A percentile compares a stretch with the other conserved stretches of the same genome.
Evolutionary conservation across 2,113 vertebrate species (phyloP).

Genomic region (Ornithorhynchus anatinus): DNA sequence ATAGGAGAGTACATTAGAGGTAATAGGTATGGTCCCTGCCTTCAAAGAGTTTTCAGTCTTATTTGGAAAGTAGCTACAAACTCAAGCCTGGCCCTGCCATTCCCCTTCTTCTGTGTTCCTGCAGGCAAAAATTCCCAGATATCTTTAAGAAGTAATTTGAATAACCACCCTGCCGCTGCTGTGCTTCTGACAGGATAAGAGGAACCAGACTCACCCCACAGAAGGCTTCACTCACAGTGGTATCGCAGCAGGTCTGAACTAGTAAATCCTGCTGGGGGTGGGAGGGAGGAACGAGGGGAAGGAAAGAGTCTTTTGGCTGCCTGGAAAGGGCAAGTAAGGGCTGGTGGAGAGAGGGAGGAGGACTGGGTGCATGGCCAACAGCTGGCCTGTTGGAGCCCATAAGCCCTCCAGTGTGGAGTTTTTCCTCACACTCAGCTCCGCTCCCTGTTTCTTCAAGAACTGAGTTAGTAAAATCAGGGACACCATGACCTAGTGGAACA

Average conservation of each 20-base stretch:
- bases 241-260: conserved; percentile 5
- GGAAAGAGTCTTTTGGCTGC: no score
- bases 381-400: neutral
- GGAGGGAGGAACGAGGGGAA: neutral
- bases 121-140: neutral
- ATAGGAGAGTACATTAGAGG: no score
- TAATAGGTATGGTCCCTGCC: no score
- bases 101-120: conserved; percentile 4
- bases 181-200: neutral
- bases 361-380: neutral
- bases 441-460: no score
- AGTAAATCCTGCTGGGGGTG: neutral
- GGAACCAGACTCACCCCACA: neutral
- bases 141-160: conserved; percentile 1
- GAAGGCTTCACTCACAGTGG: neutral
- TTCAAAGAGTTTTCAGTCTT: no score
- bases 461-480: no score
- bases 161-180: neutral
- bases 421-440: neutral
- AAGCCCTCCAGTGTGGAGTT: neutral
- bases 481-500: neutral
- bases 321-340: neutral
- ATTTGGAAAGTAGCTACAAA: no score
- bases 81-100: no score
- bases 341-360: neutral